Evolutionary conservation across 2,888 invertebrate genomes (phyloP), one percentile per base, ranked within the genome.

Genomic region (Teinopalpus imperialis): DNA sequence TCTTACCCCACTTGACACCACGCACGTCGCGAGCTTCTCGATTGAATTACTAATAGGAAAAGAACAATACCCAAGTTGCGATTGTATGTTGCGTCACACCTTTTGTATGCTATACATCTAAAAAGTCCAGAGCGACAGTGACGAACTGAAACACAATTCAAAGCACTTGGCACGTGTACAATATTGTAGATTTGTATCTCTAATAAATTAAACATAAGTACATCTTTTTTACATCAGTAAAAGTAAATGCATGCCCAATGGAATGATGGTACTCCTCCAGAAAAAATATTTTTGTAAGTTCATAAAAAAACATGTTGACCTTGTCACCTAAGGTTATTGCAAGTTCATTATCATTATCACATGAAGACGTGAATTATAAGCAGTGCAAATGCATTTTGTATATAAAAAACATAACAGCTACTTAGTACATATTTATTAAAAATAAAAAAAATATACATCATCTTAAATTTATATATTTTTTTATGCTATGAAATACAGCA

Each of bases 1-100:
- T 58, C 54, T 82, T 77, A 62, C 80, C 61, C 66, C 71, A 79
- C 59, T 57, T 67, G 69, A 72, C 72, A 76, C 72, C 74, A 74
- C 66, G 68, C 75, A 76, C 69, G 74, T 72, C 68, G 73, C 55
- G 69, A 67, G 70, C 69, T 66, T 69, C 68, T 71, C 67, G 68
- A 76, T 81, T 76, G 74, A 74, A 78, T 78, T 77, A 76, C 73
- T 73, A 73, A 78, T 71, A 68, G 61, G 64, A 71, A 65, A 56
- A 70, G 67, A 74, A 75, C 75, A 70, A 71, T 70, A 56, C 63
- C 61, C 57, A 67, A 64, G 57, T 63, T 56, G 57, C 57, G 65
- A 68, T 74, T 66, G 66, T 68, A 53, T 53, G 51, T 72, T 74
- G 66, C 66, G 56, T 69, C 61, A 69, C 53, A 40, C 31, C 51